These are phyloP conservation scores for Macropodus opercularis DNA, from an alignment of 2,797 vertebrate species.

Conservation along the genomic window DNA sequence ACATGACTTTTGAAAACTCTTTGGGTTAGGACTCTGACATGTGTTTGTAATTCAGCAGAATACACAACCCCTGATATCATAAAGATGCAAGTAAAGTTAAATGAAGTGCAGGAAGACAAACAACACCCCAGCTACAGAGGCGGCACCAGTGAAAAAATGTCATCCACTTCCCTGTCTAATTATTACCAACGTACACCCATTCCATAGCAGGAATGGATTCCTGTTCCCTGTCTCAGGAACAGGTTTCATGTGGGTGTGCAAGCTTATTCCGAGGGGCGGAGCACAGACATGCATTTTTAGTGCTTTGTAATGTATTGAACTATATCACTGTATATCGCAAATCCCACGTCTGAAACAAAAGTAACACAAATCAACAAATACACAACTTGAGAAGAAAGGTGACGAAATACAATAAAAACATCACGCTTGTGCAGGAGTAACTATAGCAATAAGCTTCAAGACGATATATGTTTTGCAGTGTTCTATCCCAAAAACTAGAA, in stretches of 20 bases:
- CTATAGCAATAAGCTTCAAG: slow-evolving; percentile 46
- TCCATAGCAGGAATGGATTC: not conserved
- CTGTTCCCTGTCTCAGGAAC: not conserved
- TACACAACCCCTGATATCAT: not conserved
- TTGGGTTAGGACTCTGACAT: not conserved
- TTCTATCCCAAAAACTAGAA: slow-evolving; percentile 7
- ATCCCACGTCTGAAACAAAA: slow-evolving; percentile 13
- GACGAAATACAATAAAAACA: not conserved
- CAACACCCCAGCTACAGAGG: not conserved
- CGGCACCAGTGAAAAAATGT: not conserved
- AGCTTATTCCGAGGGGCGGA: slow-evolving; percentile 1
- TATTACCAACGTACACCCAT: not conserved
- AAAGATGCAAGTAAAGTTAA: slow-evolving; percentile 5
- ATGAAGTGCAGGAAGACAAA: not conserved
- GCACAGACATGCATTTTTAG: not conserved
- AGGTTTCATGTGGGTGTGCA: not conserved
- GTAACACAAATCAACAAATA: not conserved
- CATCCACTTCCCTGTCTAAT: not conserved
- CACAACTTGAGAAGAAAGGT: slow-evolving; percentile 19
- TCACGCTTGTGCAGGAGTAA: slow-evolving; percentile 1
- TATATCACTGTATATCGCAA: not conserved
- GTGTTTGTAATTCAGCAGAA: not conserved
- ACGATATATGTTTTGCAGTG: slow-evolving; percentile 19
- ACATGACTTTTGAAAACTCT: not conserved
- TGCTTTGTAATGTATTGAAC: not conserved